Percentiles rank a stretch among this genome's conserved stretches.
These are phyloP conservation scores for Engraulis encrasicolus DNA, from an alignment of 2,113 vertebrate genomes.

Conservation along the genomic window DNA sequence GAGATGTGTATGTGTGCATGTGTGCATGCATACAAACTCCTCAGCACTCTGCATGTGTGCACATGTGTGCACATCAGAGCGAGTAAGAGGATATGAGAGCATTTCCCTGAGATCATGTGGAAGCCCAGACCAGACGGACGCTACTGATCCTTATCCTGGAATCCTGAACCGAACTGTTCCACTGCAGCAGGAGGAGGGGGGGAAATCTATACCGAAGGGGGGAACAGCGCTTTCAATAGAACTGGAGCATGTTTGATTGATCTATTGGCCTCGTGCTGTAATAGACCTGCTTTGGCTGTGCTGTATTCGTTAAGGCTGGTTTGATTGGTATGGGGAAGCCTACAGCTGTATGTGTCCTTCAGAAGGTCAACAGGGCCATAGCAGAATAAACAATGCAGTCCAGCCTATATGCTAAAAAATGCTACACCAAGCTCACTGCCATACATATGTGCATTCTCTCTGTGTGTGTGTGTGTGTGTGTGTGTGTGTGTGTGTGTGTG, in stretches of 20 bases:
- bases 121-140: too few species aligned
- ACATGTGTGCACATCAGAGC: background rate
- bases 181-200: too few species aligned
- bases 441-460: background rate
- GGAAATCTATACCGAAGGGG: too few species aligned
- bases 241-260: background rate
- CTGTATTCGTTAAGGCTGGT: background rate
- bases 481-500: background rate
- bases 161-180: too few species aligned
- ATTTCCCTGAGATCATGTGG: background rate
- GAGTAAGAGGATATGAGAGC: conserved; percentile 7
- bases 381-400: too few species aligned
- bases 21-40: too few species aligned
- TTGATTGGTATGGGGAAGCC: background rate
- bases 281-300: background rate
- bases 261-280: background rate
- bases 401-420: too few species aligned
- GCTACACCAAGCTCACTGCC: too few species aligned
- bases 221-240: background rate
- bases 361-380: too few species aligned
- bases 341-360: background rate
- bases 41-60: background rate
- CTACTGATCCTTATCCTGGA: background rate
- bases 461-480: background rate
- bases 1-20: background rate